Evolutionary conservation across 2,888 invertebrate genomes (phyloP).

Genomic region (Melanotus villosus): DNA sequence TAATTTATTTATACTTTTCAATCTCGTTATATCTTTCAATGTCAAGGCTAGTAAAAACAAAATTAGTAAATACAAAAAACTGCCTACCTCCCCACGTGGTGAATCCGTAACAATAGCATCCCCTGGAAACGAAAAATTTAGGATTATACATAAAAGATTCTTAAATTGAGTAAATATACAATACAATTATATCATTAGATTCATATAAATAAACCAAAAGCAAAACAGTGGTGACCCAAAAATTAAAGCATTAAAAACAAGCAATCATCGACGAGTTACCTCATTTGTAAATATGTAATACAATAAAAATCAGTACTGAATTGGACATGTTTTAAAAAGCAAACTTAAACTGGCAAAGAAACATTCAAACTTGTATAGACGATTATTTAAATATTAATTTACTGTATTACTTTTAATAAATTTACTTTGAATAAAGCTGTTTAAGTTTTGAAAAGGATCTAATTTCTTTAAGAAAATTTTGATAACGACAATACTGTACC

Average conservation of each 20-base stretch:
- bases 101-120: conserved; percentile 41
- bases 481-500: conserved; percentile 34
- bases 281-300: too few species aligned
- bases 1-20: too few species aligned
- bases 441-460: not conserved
- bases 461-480: conserved; percentile 4
- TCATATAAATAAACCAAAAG: not conserved
- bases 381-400: conserved; percentile 10
- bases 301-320: too few species aligned
- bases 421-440: not conserved
- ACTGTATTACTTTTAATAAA: not conserved
- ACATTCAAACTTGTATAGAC: conserved; percentile 37
- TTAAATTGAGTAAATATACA: too few species aligned
- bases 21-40: too few species aligned
- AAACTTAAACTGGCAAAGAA: not conserved
- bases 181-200: too few species aligned
- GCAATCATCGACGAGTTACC: too few species aligned
- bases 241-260: not conserved
- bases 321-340: too few species aligned
- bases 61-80: not conserved
- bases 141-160: not conserved
- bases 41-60: too few species aligned
- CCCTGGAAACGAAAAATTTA: conserved; percentile 25
- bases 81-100: conserved; percentile 36
- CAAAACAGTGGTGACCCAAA: not conserved